These are phyloP conservation scores for Sternotherus odoratus DNA, from an alignment of 2,797 vertebrate genomes.

Conservation along the genomic window DNA sequence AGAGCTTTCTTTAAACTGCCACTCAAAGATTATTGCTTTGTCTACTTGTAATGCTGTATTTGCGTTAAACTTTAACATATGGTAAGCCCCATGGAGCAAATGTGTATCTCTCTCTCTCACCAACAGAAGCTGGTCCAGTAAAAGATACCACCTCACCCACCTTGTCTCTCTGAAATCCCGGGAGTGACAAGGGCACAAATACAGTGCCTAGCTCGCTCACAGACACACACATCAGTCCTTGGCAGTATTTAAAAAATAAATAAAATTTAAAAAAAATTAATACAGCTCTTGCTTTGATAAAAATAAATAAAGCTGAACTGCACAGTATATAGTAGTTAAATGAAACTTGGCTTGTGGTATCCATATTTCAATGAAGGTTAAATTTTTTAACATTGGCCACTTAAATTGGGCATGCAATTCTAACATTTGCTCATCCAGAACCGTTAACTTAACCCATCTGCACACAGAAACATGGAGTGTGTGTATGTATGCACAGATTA, in stretches of 20 bases:
- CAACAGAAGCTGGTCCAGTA: no score
- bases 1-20: slow-evolving; percentile 1
- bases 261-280: neutral
- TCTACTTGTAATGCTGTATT: neutral
- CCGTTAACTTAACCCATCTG: neutral
- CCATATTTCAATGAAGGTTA: slow-evolving; percentile 7
- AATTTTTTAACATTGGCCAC: slow-evolving; percentile 16
- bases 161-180: no score
- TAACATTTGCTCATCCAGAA: slow-evolving; percentile 10
- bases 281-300: neutral
- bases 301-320: neutral
- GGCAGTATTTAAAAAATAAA: slow-evolving; percentile 21
- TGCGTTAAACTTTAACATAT: neutral
- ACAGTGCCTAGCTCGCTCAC: neutral
- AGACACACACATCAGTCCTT: neutral
- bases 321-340: slow-evolving; percentile 13
- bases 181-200: no score
- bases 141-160: no score
- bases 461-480: neutral
- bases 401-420: neutral
- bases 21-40: slow-evolving; percentile 11
- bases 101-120: no score
- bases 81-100: neutral
- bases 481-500: neutral
- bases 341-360: slow-evolving; percentile 14